Base-by-base conservation (phyloP, 92 coral and sea anemone species). In the Porites rus region DNA sequence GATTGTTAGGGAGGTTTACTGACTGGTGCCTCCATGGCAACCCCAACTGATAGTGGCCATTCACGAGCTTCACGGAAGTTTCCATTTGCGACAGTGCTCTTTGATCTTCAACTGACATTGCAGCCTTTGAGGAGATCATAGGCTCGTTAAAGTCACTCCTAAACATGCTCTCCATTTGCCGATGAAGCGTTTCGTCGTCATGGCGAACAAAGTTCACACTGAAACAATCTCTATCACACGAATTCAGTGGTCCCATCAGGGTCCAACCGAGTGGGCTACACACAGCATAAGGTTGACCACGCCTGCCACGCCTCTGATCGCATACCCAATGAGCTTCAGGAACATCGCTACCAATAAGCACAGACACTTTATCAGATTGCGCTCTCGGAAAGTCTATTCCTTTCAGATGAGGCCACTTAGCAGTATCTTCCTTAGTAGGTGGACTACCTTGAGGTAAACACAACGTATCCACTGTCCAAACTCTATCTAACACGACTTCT, bases 241-340 rank as follows among this genome's bases (percentile, higher is more conserved):
- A 53, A 63, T 10, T 63, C 8, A 73, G 46, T 68, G 88, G 93
- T 50, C 93, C 93, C 81, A 82, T 87, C 88, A 91, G 19, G 1
- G 93, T 80, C 91, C 93, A 90, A 1, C 91, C 91, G 1, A 86
- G 62, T 3, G 87, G 93, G 0, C 81, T 90, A 28, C 86, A 24
- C 59, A 89, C 87, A 1, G 87, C 93, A 69, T 90, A 86, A 13
- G 93, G 93, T 69, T 90, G 87, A 18, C 77, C 81, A 3, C 70
- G 64, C 50, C 62, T 79, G 21, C 91, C 93, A 58, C 86, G 90
- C 66, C 93, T 76, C 75, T 91, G 88, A 10, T 91, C 93, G 51
- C 22, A 73, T 21, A 87, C 88, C 93, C 88, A 91, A 56, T 91
- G 91, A 8, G 88, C 91, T 70, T 91, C 93, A 0, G 91, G 93